phyloP scores from a whole-genome alignment of 2,113 vertebrate genomes.

The Sturnus vulgaris region DNA sequence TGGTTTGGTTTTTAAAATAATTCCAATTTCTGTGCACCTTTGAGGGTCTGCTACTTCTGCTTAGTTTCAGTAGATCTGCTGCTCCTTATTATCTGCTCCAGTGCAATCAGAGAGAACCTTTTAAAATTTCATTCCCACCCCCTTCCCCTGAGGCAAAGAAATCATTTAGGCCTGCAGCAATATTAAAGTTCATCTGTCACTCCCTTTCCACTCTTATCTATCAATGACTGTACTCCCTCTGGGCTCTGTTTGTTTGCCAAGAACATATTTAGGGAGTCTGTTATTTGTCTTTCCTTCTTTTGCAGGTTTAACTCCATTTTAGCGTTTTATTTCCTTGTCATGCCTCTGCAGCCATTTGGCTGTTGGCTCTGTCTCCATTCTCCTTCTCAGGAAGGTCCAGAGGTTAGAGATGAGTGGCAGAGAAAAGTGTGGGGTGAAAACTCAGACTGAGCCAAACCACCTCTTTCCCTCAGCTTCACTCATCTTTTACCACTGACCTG shows the following conservation, averaged over 20 bases:
- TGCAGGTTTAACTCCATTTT: constrained; percentile 21
- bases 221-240: constrained; percentile 47
- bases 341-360: background rate
- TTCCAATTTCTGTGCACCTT: background rate
- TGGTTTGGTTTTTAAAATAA: background rate
- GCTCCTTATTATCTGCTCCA: constrained; percentile 58
- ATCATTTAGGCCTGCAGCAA: constrained; percentile 66
- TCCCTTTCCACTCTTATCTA: constrained; percentile 62
- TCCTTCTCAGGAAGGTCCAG: background rate
- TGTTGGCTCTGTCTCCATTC: background rate
- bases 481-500: background rate
- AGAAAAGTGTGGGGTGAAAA: background rate
- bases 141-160: constrained; percentile 51
- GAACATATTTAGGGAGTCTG: constrained; percentile 51
- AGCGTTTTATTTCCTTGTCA: background rate
- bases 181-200: constrained; percentile 68
- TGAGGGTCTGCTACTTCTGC: background rate
- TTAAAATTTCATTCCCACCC: constrained; percentile 55
- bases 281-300: constrained; percentile 46
- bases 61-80: constrained; percentile 39
- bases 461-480: accelerated
- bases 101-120: constrained; percentile 40
- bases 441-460: background rate
- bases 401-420: background rate
- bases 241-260: constrained; percentile 56